A percentile compares a stretch with the other conserved stretches of the same genome.
Conservation (phyloP, 30 jellyfish, hydroid and myxozoan species). For the Rhopilema esculentum region DNA sequence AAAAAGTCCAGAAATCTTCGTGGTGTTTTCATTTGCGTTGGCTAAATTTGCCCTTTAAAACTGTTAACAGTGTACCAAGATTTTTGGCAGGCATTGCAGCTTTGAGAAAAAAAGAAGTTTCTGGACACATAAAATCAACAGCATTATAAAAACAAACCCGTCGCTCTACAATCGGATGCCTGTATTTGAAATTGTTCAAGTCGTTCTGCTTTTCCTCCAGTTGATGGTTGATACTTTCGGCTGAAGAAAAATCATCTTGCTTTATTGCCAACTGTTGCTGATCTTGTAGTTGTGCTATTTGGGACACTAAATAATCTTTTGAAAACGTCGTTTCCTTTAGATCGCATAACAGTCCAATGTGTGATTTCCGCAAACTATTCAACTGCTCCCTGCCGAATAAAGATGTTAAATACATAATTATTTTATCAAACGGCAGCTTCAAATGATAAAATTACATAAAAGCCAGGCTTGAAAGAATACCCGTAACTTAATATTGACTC, state of each 20-base stretch:
- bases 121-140: too few species aligned
- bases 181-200: conserved; percentile 27
- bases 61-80: too few species aligned
- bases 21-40: too few species aligned
- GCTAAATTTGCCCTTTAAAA: too few species aligned
- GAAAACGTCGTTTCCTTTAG: conserved; percentile 7
- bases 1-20: too few species aligned
- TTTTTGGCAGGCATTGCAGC: too few species aligned
- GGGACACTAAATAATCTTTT: conserved; percentile 10
- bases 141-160: conserved; percentile 45
- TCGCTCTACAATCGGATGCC: conserved; percentile 54
- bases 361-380: conserved; percentile 4
- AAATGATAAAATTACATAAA: too few species aligned
- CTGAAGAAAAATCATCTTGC: conserved; percentile 57
- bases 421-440: too few species aligned
- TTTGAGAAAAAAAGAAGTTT: too few species aligned
- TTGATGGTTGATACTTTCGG: conserved; percentile 42
- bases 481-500: too few species aligned
- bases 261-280: conserved; percentile 48
- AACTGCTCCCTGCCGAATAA: conserved; percentile 28
- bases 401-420: background rate
- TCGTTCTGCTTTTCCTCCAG: conserved; percentile 32
- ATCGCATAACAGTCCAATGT: background rate
- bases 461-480: too few species aligned
- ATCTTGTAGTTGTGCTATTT: conserved; percentile 18